Percentiles rank a stretch among this genome's conserved stretches.
phyloP scores from a whole-genome alignment of 2,888 invertebrate species.

The Nasonovia ribisnigri region DNA sequence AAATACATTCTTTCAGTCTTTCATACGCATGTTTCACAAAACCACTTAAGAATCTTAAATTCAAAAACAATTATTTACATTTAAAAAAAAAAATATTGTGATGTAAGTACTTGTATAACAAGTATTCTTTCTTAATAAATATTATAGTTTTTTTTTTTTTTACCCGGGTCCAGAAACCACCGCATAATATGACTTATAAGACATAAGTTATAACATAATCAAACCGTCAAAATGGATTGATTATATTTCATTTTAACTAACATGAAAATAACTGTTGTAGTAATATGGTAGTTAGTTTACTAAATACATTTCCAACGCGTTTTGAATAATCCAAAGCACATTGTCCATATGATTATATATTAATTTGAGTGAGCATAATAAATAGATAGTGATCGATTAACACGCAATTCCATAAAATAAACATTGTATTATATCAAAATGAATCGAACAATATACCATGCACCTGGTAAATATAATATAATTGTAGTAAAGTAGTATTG shows the following conservation, averaged over 20 bases:
- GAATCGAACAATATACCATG: not conserved
- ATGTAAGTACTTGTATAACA: no score
- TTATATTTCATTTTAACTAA: not conserved
- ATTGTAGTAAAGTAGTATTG: not conserved
- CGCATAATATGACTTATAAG: not conserved
- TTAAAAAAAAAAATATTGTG: no score
- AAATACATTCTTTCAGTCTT: not conserved
- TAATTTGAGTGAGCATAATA: not conserved
- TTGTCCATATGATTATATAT: not conserved
- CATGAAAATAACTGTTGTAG: not conserved
- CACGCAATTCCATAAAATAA: not conserved
- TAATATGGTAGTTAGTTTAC: not conserved
- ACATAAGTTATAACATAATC: not conserved
- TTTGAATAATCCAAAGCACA: not conserved
- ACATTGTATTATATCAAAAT: not conserved
- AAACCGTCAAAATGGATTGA: not conserved
- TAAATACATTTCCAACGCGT: not conserved
- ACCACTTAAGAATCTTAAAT: not conserved
- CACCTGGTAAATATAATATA: not conserved
- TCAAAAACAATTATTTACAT: no score
- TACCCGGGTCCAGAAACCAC: not conserved
- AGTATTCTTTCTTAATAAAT: no score
- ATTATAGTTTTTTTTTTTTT: no score
- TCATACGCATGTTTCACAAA: no score
- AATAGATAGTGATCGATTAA: not conserved